A percentile compares a stretch with the other conserved stretches of the same genome.
Evolutionary conservation across 2,797 vertebrate species (phyloP).

Genomic region (Brachyrhaphis roseni): DNA sequence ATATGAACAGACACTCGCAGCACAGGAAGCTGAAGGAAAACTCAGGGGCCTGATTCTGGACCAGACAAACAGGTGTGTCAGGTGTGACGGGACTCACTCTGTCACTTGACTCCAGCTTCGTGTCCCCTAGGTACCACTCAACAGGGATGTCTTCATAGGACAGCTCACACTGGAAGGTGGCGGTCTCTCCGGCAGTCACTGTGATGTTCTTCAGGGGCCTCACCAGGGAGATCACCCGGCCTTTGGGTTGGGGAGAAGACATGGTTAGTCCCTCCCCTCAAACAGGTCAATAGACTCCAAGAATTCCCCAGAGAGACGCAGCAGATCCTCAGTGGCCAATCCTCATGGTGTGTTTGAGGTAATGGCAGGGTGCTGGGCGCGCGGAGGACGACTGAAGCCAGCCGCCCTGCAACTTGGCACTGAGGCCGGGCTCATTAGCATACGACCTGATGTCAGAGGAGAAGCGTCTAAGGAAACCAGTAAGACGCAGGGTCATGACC

Average conservation of each 20-base stretch:
- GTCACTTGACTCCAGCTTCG: constrained; percentile 91
- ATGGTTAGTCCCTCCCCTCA: constrained; percentile 81
- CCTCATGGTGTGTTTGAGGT: constrained; percentile 80
- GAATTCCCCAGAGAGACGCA: constrained; percentile 57
- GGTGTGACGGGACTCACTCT: constrained; percentile 83
- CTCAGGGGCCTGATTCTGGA: constrained; percentile 3
- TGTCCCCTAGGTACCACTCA: constrained; percentile 93
- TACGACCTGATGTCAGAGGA: constrained; percentile 79
- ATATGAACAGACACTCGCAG: constrained; percentile 77
- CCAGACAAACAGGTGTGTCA: constrained; percentile 13
- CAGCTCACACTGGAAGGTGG: constrained; percentile 96
- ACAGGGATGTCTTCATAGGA: constrained; percentile 94
- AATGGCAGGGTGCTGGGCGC: constrained; percentile 79
- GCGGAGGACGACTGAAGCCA: constrained; percentile 77
- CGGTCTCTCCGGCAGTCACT: constrained; percentile 96
- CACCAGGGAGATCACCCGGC: constrained; percentile 88
- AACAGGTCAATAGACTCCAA: constrained; percentile 41
- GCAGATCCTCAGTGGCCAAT: constrained; percentile 75
- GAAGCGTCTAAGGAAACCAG: constrained; percentile 83
- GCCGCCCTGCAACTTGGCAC: constrained; percentile 65
- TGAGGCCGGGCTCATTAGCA: constrained; percentile 81
- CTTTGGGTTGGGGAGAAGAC: constrained; percentile 90
- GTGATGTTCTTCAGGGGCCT: constrained; percentile 92
- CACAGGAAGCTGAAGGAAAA: constrained; percentile 16
- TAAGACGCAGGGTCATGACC: constrained; percentile 69